phyloP scores from a whole-genome alignment of 1,140 invertebrate species.

The Bombyx mori region DNA sequence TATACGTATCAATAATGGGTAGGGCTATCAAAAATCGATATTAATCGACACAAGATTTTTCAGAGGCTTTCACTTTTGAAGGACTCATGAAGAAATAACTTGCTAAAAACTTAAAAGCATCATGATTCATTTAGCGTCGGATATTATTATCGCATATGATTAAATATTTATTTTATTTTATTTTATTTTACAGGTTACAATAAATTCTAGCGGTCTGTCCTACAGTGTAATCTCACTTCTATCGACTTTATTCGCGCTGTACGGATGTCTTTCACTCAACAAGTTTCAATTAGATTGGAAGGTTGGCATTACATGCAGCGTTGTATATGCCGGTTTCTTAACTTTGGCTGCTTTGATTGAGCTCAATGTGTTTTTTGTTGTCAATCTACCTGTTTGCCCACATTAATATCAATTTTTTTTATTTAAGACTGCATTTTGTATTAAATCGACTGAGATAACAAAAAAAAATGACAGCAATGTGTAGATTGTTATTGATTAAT shows the following conservation, averaged over 20 bases:
- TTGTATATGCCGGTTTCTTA: constrained; percentile 85
- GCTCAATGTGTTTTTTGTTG: constrained; percentile 88
- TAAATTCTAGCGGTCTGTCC: constrained; percentile 86
- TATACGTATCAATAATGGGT: background rate
- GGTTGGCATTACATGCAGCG: constrained; percentile 81
- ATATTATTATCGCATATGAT: background rate
- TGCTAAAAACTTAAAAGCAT: too few relatives aligned
- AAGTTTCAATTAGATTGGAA: constrained; percentile 85
- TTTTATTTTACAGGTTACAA: constrained; percentile 58
- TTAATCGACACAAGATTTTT: background rate
- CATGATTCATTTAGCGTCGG: too few relatives aligned
- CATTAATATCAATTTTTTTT: constrained; percentile 16
- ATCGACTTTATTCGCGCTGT: constrained; percentile 83
- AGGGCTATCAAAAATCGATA: background rate
- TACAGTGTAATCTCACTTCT: constrained; percentile 87
- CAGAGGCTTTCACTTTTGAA: too few relatives aligned
- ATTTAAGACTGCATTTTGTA: too few relatives aligned
- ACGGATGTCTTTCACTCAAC: constrained; percentile 81
- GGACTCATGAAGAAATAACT: too few relatives aligned
- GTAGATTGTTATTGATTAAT: too few relatives aligned
- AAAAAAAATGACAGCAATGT: too few relatives aligned
- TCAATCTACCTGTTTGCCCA: constrained; percentile 85
- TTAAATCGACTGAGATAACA: too few relatives aligned
- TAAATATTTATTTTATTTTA: background rate
- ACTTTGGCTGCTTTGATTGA: constrained; percentile 87